Conservation (phyloP, 1,140 invertebrate genomes). For the Drosophila paulistorum region DNA sequence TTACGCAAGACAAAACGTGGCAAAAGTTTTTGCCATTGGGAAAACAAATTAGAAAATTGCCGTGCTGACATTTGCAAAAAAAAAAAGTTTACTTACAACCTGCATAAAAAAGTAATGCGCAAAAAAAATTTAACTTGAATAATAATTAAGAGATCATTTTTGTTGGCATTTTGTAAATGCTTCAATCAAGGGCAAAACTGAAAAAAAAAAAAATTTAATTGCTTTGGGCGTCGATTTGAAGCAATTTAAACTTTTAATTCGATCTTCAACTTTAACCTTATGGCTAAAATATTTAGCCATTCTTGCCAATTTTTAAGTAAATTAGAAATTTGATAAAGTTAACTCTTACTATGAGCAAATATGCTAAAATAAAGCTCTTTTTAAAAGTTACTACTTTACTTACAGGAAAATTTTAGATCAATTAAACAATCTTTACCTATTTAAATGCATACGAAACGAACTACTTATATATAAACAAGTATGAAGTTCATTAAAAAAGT, state of each 20-base stretch:
- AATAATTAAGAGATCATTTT: slow-evolving; percentile 37
- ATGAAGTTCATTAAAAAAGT: too few species aligned
- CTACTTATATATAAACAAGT: too few species aligned
- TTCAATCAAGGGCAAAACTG: slow-evolving; percentile 37
- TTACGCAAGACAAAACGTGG: slow-evolving; percentile 48
- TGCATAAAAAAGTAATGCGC: slow-evolving; percentile 43
- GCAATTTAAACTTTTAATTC: not conserved
- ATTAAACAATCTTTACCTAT: too few species aligned
- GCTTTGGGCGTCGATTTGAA: not conserved
- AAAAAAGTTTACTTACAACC: slow-evolving; percentile 24
- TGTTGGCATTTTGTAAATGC: slow-evolving; percentile 16
- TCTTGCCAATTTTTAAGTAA: not conserved
- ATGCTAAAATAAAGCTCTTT: too few species aligned
- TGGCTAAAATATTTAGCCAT: not conserved
- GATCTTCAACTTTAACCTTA: not conserved
- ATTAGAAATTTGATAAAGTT: not conserved
- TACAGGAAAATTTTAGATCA: too few species aligned
- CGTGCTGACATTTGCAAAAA: slow-evolving; percentile 65
- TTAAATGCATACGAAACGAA: too few species aligned
- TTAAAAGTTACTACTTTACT: too few species aligned
- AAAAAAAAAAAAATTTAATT: not conserved
- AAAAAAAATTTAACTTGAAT: slow-evolving; percentile 16
- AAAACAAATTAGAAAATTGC: slow-evolving; percentile 72
- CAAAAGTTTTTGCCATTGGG: slow-evolving; percentile 36
- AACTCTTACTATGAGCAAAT: too few species aligned